A percentile compares a stretch with the other conserved stretches of the same genome.
These are phyloP conservation scores for Agonopterix arenella DNA, from an alignment of 2,888 invertebrate genomes.

Conservation along the genomic window DNA sequence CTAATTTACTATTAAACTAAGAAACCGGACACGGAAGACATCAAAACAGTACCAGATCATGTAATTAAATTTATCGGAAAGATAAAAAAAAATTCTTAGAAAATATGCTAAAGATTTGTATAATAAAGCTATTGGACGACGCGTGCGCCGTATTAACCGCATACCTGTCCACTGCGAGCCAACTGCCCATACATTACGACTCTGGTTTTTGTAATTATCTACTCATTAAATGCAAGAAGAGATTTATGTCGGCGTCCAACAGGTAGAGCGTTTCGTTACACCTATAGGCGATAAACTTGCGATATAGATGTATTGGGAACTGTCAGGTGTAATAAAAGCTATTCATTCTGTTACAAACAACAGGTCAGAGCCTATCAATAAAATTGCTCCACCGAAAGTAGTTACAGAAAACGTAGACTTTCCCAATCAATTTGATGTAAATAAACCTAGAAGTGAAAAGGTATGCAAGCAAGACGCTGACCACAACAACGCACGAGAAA, in stretches of 20 bases:
- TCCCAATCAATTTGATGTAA: not conserved
- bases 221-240: conserved; percentile 48
- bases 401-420: no score
- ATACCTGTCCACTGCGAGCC: conserved; percentile 24
- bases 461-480: conserved; percentile 57
- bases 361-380: no score
- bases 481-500: conserved; percentile 65
- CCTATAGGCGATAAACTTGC: conserved; percentile 30
- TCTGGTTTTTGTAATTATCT: conserved; percentile 55
- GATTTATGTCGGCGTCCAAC: conserved; percentile 47
- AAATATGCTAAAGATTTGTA: conserved; percentile 51
- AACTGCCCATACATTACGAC: conserved; percentile 27
- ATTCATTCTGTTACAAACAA: not conserved
- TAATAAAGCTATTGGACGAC: conserved; percentile 58
- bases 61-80: conserved; percentile 58
- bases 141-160: conserved; percentile 49
- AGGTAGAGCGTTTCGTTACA: conserved; percentile 42
- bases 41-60: conserved; percentile 46
- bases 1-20: conserved; percentile 32
- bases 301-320: conserved; percentile 26
- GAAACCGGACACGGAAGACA: conserved; percentile 52
- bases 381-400: no score
- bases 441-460: not conserved
- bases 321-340: conserved; percentile 6
- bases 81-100: conserved; percentile 40